Evolutionary conservation across 2,113 vertebrate species (phyloP).

Genomic region (Tautogolabrus adspersus): DNA sequence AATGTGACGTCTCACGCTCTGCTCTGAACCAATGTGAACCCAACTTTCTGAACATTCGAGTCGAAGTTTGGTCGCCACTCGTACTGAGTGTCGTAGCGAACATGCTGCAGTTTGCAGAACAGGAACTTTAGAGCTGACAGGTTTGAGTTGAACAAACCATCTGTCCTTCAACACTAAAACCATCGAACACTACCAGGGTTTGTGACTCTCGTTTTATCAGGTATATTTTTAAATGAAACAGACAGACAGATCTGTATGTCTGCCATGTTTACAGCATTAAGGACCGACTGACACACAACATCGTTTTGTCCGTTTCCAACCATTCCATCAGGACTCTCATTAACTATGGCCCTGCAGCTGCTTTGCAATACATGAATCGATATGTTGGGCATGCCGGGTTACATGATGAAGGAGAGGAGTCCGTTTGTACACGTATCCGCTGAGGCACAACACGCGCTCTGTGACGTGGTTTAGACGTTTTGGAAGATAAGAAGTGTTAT

Average conservation of each 20-base stretch:
- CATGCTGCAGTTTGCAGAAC: conserved; percentile 7
- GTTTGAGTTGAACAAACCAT: conserved; percentile 45
- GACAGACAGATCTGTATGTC: conserved; percentile 27
- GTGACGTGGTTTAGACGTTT: conserved; percentile 31
- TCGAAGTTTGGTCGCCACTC: not conserved
- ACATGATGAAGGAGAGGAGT: conserved; percentile 4
- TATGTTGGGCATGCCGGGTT: conserved; percentile 33
- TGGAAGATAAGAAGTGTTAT: conserved; percentile 57
- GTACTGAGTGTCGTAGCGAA: not conserved
- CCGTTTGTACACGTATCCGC: conserved; percentile 21
- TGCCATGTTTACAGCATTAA: conserved; percentile 21
- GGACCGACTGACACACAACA: conserved; percentile 12
- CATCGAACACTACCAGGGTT: conserved; percentile 20
- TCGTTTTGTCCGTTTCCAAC: conserved; percentile 1
- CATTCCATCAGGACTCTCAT: not conserved
- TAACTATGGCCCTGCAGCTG: conserved; percentile 41
- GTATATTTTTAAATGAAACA: conserved; percentile 45
- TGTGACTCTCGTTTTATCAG: conserved; percentile 53
- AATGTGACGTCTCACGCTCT: not conserved
- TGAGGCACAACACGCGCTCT: conserved; percentile 29
- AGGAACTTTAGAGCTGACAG: conserved; percentile 30
- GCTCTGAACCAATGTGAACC: not conserved
- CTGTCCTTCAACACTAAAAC: not conserved
- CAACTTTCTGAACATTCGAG: not conserved
- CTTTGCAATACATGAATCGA: conserved; percentile 29